Base-by-base conservation (phyloP, 2,888 invertebrate species). In the Scaptomyza cyrtandrae region DNA sequence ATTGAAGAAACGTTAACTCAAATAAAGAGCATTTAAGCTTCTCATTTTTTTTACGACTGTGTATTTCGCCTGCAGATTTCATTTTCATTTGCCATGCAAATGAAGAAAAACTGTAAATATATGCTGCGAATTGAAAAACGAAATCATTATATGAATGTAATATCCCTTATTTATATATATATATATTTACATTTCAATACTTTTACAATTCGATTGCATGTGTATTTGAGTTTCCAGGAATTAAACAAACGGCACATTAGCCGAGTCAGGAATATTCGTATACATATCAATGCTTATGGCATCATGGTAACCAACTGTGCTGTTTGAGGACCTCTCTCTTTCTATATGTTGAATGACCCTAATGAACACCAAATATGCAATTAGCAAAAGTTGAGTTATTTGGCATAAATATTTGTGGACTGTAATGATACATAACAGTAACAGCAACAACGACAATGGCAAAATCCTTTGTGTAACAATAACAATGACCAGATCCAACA, bases 321-420 rank as follows among this genome's bases (percentile, higher is more conserved):
- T 31, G 10, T 56, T 41, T 44, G 35, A 44, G 55, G 39, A 9
- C 14, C 3, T 53, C 37, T 37, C 44, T 56, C 41, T 19, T 24
- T 49, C 55, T 68, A 56, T 60, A 10, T 37, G 37, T 44, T 39
- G 67, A 75, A 75, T 80, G 77, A 77, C 75, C 80, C 78, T 83
- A 85, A 85, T 85, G 81, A 83, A 81, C 80, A 89, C 88, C 78
- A 81, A 86, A 85, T 83, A 85, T 85, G 85, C 80, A 89, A 88
- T 89, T 86, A 88, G 77, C 73, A 79, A 84, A 78, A 84, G 79
- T 78, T 80, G 74, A 82, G 78, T 80, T 78, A 84, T 76, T 80
- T 83, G 76, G 75, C 72, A 78, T 77, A 80, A 89, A 87, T 87
- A 86, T 87, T 84, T 86, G 78, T 77, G 73, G 72, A 72, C 75